phyloP scores from a whole-genome alignment of 2,888 invertebrate species.

The Aelia acuminata region DNA sequence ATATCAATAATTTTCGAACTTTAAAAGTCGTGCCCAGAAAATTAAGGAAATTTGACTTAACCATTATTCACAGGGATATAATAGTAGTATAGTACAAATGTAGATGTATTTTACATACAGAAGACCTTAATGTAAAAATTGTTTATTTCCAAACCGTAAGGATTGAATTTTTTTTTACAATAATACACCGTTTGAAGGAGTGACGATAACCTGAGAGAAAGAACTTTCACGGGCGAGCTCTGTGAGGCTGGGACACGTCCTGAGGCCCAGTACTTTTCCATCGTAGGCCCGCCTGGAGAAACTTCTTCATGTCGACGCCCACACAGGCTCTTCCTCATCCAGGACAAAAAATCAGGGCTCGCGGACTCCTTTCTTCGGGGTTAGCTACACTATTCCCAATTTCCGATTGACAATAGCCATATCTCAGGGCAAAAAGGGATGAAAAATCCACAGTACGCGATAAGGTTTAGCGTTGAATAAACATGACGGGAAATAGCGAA shows the following conservation, averaged over 20 bases:
- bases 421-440: not conserved
- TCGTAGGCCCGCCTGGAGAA: not conserved
- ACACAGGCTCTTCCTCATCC: not conserved
- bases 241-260: not conserved
- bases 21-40: too few species aligned
- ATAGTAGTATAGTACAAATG: too few species aligned
- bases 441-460: not conserved
- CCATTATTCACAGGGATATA: too few species aligned
- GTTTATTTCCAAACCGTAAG: too few species aligned
- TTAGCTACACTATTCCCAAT: not conserved
- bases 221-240: conserved; percentile 24
- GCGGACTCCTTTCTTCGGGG: not conserved
- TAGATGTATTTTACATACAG: too few species aligned
- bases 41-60: too few species aligned
- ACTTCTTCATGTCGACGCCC: conserved; percentile 42
- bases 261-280: conserved; percentile 44
- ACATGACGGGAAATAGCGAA: too few species aligned
- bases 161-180: too few species aligned
- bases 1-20: too few species aligned
- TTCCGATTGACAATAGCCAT: not conserved
- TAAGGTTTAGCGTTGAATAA: not conserved
- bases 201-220: too few species aligned
- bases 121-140: too few species aligned
- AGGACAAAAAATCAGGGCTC: not conserved
- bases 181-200: too few species aligned